phyloP scores from a whole-genome alignment of 1,140 invertebrate species.

The Hycleus phaleratus region DNA sequence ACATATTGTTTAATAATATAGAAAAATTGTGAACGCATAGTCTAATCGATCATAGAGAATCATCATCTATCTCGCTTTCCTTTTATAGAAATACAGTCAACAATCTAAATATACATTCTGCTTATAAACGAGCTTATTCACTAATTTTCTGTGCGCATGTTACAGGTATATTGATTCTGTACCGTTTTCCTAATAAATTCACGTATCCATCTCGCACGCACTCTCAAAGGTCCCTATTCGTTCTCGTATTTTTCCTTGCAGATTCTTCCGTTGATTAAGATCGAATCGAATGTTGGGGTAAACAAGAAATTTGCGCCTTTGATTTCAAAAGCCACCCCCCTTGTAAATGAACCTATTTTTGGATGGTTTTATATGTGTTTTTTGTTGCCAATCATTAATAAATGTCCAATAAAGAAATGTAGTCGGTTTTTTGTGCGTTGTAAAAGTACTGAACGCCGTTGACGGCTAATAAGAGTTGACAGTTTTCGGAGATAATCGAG shows the following conservation, averaged over 20 bases:
- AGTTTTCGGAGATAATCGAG: too few relatives aligned
- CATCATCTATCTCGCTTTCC: background rate
- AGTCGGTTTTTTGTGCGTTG: too few relatives aligned
- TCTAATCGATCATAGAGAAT: background rate
- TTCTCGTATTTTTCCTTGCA: slow-evolving; percentile 1
- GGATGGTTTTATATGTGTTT: too few relatives aligned
- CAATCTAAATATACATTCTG: slow-evolving; percentile 12
- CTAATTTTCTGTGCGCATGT: slow-evolving; percentile 15
- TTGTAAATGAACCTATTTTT: too few relatives aligned
- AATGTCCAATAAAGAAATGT: too few relatives aligned
- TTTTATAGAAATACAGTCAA: slow-evolving; percentile 2
- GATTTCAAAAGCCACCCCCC: too few relatives aligned
- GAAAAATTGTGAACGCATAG: background rate
- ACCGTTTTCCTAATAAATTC: slow-evolving; percentile 12
- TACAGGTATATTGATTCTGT: slow-evolving; percentile 15
- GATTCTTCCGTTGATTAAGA: background rate
- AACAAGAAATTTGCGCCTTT: too few relatives aligned
- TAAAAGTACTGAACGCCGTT: too few relatives aligned
- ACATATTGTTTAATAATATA: background rate
- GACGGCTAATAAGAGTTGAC: too few relatives aligned
- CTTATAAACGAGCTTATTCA: slow-evolving; percentile 14
- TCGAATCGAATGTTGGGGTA: background rate
- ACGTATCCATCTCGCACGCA: slow-evolving; percentile 3
- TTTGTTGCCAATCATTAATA: too few relatives aligned
- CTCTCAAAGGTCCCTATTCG: background rate